Conservation (phyloP, 2,888 invertebrate species). For the Spilarctia lutea region DNA sequence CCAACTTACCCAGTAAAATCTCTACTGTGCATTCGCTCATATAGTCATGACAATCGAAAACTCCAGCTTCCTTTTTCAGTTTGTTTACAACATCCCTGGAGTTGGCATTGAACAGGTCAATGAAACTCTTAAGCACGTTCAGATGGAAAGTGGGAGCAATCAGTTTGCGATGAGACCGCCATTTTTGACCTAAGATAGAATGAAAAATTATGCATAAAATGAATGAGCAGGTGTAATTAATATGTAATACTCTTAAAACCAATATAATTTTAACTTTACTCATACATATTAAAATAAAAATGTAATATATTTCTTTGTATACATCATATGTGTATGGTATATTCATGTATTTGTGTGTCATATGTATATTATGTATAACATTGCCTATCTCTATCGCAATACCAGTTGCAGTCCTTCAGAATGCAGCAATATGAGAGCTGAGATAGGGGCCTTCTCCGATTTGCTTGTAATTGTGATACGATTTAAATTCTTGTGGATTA, state of each 20-base stretch:
- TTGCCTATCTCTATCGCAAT: no score
- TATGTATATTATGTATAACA: no score
- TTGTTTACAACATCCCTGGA: conserved; percentile 91
- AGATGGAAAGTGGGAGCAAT: conserved; percentile 96
- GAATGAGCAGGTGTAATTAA: not conserved
- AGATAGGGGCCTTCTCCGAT: no score
- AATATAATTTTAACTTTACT: no score
- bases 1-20: conserved; percentile 89
- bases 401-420: no score
- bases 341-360: no score
- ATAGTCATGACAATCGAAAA: conserved; percentile 93
- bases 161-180: conserved; percentile 94
- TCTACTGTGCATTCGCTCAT: conserved; percentile 95
- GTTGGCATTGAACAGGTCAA: conserved; percentile 94
- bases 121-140: conserved; percentile 94
- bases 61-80: conserved; percentile 89
- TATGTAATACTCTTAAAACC: not conserved
- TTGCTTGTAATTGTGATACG: no score
- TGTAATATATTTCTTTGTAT: no score
- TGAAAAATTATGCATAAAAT: not conserved
- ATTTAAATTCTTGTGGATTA: no score
- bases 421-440: no score
- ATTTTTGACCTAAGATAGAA: conserved; percentile 89
- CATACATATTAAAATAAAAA: no score
- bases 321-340: no score